Conservation (phyloP, 2,797 vertebrate genomes). For the Muscicapa comitata region DNA sequence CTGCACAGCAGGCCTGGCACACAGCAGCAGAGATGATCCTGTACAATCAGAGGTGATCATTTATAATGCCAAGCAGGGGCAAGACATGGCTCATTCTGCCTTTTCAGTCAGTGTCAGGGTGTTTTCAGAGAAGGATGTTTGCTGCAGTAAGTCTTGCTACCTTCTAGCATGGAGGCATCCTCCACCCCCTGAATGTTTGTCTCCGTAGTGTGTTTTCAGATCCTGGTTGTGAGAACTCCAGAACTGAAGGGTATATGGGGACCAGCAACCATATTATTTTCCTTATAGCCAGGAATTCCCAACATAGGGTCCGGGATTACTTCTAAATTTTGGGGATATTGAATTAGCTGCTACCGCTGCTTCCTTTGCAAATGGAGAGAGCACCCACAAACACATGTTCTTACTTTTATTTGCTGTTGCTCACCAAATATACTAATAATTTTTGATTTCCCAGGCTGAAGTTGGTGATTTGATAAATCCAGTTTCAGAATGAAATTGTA, state of each 20-base stretch:
- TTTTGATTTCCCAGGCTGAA: not conserved
- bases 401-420: not conserved
- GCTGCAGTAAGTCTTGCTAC: not conserved
- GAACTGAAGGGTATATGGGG: not conserved
- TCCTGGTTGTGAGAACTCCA: not conserved
- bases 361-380: not conserved
- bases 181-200: not conserved
- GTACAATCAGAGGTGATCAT: fast-evolving
- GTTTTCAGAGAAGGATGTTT: not conserved
- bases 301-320: not conserved
- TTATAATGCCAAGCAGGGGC: not conserved
- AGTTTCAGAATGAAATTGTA: not conserved
- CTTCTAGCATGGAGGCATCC: not conserved
- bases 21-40: not conserved
- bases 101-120: not conserved
- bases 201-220: not conserved
- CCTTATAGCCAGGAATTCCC: not conserved
- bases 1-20: fast-evolving
- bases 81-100: not conserved
- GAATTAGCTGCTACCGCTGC: not conserved
- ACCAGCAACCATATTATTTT: not conserved
- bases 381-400: not conserved
- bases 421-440: not conserved
- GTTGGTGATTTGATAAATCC: not conserved
- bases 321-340: not conserved